phyloP scores from a whole-genome alignment of 2,888 invertebrate genomes.

The Pardosa pseudoannulata region DNA sequence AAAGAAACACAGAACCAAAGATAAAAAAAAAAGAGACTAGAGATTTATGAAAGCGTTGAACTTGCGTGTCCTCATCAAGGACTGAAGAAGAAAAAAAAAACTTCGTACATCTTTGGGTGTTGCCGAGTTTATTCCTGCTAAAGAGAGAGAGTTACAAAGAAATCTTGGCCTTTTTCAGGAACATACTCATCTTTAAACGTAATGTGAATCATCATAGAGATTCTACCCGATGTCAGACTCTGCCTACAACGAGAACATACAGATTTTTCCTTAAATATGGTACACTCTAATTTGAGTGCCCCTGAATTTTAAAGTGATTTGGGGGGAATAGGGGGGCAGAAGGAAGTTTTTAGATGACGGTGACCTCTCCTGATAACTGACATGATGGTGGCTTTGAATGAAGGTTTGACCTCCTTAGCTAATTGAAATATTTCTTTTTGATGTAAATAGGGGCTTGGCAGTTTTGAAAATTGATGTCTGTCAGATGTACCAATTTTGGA shows the following conservation, averaged over 20 bases:
- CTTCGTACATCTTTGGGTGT: constrained; percentile 1
- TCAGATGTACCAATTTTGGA: too few species aligned
- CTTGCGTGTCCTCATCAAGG: constrained; percentile 34
- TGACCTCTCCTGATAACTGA: neutral
- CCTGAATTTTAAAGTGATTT: neutral
- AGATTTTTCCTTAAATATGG: neutral
- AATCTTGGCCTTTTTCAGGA: neutral
- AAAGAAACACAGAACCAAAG: too few species aligned
- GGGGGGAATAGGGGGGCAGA: neutral
- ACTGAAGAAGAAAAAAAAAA: neutral
- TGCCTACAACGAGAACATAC: neutral
- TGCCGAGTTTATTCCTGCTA: neutral
- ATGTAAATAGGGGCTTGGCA: neutral
- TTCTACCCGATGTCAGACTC: neutral
- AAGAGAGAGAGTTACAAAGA: constrained; percentile 7
- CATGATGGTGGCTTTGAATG: neutral
- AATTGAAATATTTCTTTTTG: constrained; percentile 19
- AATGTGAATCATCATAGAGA: neutral
- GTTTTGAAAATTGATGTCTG: neutral
- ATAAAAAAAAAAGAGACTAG: constrained; percentile 35
- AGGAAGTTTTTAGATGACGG: neutral
- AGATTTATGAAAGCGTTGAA: constrained; percentile 63
- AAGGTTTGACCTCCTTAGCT: neutral
- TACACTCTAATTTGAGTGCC: neutral
- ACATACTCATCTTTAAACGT: neutral